Percentiles rank a stretch among this genome's conserved stretches.
phyloP scores from a whole-genome alignment of 23 tunicate species.

The Trididemnum nubilum region DNA sequence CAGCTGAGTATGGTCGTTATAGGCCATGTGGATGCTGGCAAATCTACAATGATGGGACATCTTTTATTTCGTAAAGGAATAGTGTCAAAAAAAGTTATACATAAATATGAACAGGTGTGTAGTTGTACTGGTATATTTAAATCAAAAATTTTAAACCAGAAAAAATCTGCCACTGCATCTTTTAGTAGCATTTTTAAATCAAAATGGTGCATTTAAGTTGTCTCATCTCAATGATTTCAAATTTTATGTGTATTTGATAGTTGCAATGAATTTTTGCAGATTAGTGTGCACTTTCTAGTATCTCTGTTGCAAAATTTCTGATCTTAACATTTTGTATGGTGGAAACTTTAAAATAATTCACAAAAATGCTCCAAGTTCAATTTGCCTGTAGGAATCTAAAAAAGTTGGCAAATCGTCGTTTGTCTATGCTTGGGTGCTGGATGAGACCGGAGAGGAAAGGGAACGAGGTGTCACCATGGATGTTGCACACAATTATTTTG shows the following conservation, averaged over 20 bases:
- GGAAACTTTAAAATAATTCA: too few species aligned
- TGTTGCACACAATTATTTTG: slow-evolving; percentile 74
- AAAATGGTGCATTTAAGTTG: background rate
- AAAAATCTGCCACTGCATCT: too few species aligned
- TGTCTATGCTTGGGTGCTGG: slow-evolving; percentile 93
- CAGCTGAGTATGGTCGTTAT: slow-evolving; percentile 88
- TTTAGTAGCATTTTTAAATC: background rate
- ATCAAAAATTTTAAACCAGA: too few species aligned
- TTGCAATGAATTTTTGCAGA: too few species aligned
- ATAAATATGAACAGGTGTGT: slow-evolving; percentile 78
- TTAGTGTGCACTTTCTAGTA: too few species aligned
- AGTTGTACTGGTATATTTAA: too few species aligned
- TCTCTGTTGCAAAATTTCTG: too few species aligned
- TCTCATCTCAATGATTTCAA: background rate
- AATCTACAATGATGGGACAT: slow-evolving; percentile 96
- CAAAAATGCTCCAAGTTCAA: too few species aligned
- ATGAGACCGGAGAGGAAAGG: slow-evolving; percentile 90
- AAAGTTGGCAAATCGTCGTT: slow-evolving; percentile 87
- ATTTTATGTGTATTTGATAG: too few species aligned
- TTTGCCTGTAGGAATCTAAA: slow-evolving; percentile 80
- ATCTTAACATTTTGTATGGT: too few species aligned
- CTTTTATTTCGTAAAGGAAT: slow-evolving; percentile 67
- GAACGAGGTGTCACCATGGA: slow-evolving; percentile 92
- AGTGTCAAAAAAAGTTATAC: slow-evolving; percentile 77
- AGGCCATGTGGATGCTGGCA: slow-evolving; percentile 98